phyloP scores from a whole-genome alignment of 2,113 vertebrate genomes.

The Panthera leo region DNA sequence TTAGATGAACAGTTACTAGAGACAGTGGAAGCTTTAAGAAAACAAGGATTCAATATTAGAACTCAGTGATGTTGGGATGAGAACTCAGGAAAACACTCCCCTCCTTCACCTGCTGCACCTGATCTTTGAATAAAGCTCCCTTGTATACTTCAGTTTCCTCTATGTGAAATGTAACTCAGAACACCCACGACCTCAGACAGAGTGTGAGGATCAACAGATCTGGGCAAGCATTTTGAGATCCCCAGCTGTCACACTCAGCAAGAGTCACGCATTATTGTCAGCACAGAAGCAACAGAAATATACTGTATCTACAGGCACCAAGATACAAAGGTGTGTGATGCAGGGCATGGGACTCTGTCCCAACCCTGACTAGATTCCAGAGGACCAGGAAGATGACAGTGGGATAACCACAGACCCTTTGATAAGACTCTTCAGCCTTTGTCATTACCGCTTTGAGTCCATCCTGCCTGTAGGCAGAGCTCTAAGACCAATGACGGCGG shows the following conservation, averaged over 20 bases:
- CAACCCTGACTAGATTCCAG: background rate
- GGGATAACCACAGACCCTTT: background rate
- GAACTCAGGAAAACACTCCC: background rate
- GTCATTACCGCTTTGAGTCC: background rate
- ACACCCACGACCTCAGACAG: background rate
- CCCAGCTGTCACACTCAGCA: background rate
- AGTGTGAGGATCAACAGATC: background rate
- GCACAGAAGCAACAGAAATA: background rate
- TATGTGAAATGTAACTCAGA: background rate
- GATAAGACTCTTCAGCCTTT: background rate
- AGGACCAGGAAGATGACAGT: background rate
- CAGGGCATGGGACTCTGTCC: background rate
- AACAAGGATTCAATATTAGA: background rate
- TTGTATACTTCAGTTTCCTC: background rate
- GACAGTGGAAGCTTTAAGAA: background rate
- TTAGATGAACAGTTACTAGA: background rate
- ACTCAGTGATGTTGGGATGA: background rate
- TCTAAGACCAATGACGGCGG: fast-evolving
- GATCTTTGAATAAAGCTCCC: background rate
- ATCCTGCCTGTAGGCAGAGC: background rate
- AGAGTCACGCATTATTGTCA: background rate
- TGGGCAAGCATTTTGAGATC: background rate
- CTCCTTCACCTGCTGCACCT: background rate
- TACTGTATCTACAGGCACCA: background rate
- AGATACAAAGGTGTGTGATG: background rate